Percentiles rank a stretch among this genome's conserved stretches.
Conservation (phyloP, 2,888 invertebrate species). For the Amblyjoppa proteus region DNA sequence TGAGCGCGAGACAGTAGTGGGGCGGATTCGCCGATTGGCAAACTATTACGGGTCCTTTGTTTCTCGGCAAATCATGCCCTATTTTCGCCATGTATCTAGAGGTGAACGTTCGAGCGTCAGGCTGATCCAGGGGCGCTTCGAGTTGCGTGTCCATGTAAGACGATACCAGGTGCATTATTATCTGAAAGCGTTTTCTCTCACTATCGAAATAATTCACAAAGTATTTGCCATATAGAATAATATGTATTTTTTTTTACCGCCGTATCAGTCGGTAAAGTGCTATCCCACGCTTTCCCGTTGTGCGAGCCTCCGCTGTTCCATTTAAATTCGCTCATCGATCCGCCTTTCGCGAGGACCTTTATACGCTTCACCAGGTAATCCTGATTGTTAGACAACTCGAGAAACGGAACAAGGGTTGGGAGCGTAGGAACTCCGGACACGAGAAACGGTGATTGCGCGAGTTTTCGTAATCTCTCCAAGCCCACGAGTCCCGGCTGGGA, state of each 20-base stretch:
- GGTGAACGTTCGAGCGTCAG: conserved; percentile 89
- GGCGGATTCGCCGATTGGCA: conserved; percentile 90
- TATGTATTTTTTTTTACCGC: conserved; percentile 86
- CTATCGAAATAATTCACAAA: not conserved
- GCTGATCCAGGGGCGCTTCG: conserved; percentile 88
- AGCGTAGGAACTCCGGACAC: conserved; percentile 87
- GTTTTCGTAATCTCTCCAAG: conserved; percentile 91
- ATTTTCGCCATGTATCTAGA: conserved; percentile 84
- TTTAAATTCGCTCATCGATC: conserved; percentile 94
- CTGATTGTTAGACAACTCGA: conserved; percentile 94
- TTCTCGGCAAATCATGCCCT: conserved; percentile 85
- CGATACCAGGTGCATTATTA: conserved; percentile 94
- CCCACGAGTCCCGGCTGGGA: conserved; percentile 90
- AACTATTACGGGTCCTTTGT: conserved; percentile 87
- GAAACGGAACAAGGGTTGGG: conserved; percentile 90
- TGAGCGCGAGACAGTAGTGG: conserved; percentile 89
- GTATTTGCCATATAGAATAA: not conserved
- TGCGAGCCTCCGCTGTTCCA: conserved; percentile 94
- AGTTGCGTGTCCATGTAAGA: conserved; percentile 95
- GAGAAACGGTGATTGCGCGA: conserved; percentile 87
- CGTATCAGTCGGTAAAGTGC: conserved; percentile 94
- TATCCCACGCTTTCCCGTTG: conserved; percentile 92
- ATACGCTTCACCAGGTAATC: conserved; percentile 94
- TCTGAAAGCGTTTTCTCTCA: conserved; percentile 85
- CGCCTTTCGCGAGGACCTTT: conserved; percentile 91